These are phyloP conservation scores for Heloderma charlesbogerti DNA, from an alignment of 2,113 vertebrate species.

Conservation along the genomic window DNA sequence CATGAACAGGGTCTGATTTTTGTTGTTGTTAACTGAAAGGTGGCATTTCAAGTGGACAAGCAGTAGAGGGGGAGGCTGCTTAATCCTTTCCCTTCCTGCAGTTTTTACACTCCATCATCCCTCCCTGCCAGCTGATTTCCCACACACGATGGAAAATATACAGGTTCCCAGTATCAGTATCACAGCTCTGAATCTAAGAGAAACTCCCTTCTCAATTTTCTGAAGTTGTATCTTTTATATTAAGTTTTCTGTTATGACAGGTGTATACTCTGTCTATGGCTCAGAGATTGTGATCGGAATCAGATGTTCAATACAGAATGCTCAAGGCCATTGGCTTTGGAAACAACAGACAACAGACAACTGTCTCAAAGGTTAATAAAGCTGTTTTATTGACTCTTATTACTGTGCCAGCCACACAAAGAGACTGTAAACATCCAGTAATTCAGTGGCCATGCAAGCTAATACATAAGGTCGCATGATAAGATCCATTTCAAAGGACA, in stretches of 20 bases:
- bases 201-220: background rate
- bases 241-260: background rate
- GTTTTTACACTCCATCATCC: background rate
- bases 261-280: background rate
- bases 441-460: background rate
- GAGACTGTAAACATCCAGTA: background rate
- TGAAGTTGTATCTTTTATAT: background rate
- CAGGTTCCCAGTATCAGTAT: background rate
- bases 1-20: too few species aligned
- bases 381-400: background rate
- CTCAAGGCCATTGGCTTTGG: background rate
- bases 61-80: background rate
- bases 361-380: background rate
- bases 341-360: background rate
- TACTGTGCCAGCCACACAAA: constrained; percentile 1
- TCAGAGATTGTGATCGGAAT: background rate
- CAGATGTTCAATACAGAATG: background rate
- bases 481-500: background rate
- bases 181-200: background rate
- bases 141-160: background rate
- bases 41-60: background rate
- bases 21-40: background rate
- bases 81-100: background rate
- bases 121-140: background rate
- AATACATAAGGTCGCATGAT: background rate